A percentile compares a stretch with the other conserved stretches of the same genome.
These are phyloP conservation scores for Eueremaeus valkanovi DNA, from an alignment of 2,888 invertebrate species.

Conservation along the genomic window DNA sequence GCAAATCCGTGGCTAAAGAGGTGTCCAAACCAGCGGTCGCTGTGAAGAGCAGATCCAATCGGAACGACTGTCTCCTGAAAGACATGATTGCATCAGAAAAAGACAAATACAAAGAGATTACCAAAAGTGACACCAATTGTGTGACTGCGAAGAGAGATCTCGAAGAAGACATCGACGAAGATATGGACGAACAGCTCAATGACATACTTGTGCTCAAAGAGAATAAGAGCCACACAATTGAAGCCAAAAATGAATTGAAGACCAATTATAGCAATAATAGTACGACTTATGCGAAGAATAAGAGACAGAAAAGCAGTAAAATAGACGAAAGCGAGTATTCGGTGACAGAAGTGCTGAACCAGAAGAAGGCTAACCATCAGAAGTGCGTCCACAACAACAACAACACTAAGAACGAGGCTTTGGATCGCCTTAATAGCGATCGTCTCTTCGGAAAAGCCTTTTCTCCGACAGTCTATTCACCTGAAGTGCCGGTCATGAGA, in stretches of 20 bases:
- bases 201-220: no score
- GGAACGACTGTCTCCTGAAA: not conserved
- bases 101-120: not conserved
- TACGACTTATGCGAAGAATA: not conserved
- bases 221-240: no score
- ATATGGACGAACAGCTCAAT: no score
- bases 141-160: not conserved
- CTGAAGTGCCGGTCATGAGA: not conserved
- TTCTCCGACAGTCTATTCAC: slow-evolving; percentile 30
- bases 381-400: not conserved
- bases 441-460: slow-evolving; percentile 32
- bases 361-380: slow-evolving; percentile 2
- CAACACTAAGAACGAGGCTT: not conserved
- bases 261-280: not conserved
- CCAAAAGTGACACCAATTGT: not conserved
- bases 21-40: slow-evolving; percentile 3
- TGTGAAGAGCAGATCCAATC: not conserved
- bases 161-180: not conserved
- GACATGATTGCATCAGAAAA: slow-evolving; percentile 1
- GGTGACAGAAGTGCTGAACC: not conserved
- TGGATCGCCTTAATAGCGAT: not conserved
- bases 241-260: not conserved
- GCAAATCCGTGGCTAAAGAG: not conserved
- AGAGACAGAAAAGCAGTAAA: not conserved
- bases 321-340: not conserved